Percentiles rank a stretch among this genome's conserved stretches.
Conservation (phyloP, 2,888 invertebrate species). For the Meteorus colon region DNA sequence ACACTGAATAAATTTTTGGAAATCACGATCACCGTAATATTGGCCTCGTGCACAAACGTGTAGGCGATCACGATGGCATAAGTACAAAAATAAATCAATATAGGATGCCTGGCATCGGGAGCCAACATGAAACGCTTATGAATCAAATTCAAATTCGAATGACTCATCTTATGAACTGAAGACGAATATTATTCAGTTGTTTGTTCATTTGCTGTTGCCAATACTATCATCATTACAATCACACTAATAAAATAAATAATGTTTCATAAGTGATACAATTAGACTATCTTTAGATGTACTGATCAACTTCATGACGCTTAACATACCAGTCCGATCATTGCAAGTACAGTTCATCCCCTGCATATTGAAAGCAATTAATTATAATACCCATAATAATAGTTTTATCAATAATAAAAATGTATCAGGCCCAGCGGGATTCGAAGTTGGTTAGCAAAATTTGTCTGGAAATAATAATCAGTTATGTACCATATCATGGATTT, state of each 20-base stretch:
- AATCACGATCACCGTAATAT: slow-evolving; percentile 31
- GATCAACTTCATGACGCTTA: too few species aligned
- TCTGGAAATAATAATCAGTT: too few species aligned
- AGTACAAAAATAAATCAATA: slow-evolving; percentile 59
- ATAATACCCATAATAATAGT: too few species aligned
- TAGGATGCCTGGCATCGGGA: slow-evolving; percentile 53
- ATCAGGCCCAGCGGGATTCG: too few species aligned
- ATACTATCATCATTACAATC: background rate
- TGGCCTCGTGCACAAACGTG: slow-evolving; percentile 37
- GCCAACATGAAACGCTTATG: slow-evolving; percentile 47
- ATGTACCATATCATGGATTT: too few species aligned
- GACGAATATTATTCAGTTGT: slow-evolving; percentile 20
- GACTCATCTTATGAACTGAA: slow-evolving; percentile 56
- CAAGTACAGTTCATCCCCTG: too few species aligned
- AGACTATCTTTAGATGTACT: background rate
- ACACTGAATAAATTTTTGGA: slow-evolving; percentile 21
- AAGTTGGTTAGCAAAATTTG: too few species aligned
- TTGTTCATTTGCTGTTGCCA: background rate
- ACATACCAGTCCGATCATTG: too few species aligned
- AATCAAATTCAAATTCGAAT: slow-evolving; percentile 48
- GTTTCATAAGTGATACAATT: background rate
- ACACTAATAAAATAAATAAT: background rate
- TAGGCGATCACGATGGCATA: slow-evolving; percentile 55
- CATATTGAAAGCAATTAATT: too few species aligned
- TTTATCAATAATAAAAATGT: too few species aligned